Evolutionary conservation across 1,140 invertebrate genomes (phyloP).

Genomic region (Pogonomyrmex californicus): DNA sequence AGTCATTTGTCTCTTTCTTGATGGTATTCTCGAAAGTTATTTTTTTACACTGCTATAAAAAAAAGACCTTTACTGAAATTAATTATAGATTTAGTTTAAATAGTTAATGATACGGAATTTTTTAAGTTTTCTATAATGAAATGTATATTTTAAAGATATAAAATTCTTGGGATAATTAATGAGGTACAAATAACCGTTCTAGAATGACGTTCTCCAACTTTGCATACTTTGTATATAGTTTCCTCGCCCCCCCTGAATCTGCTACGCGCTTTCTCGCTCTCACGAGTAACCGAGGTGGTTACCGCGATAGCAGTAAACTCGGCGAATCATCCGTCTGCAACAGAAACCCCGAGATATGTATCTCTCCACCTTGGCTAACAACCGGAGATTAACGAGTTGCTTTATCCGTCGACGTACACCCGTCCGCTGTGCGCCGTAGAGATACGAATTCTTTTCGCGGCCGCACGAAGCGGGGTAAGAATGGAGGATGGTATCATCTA

Average conservation of each 20-base stretch:
- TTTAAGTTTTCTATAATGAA: background rate
- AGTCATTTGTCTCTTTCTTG: background rate
- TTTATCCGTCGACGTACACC: conserved; percentile 79
- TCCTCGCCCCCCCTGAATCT: background rate
- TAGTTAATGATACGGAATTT: background rate
- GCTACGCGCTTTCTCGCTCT: conserved; percentile 22
- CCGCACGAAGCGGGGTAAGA: conserved; percentile 18
- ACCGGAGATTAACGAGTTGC: conserved; percentile 85
- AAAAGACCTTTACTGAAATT: conserved; percentile 8
- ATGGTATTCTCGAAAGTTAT: background rate
- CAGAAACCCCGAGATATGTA: conserved; percentile 84
- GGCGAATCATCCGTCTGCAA: conserved; percentile 84
- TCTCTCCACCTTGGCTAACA: conserved; percentile 83
- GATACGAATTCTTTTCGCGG: conserved; percentile 45
- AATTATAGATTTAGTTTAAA: background rate
- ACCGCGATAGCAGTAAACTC: conserved; percentile 65
- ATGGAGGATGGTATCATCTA: conserved; percentile 53
- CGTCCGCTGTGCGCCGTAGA: conserved; percentile 37
- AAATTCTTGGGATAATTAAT: conserved; percentile 30
- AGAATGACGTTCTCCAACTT: background rate
- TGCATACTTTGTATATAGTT: background rate
- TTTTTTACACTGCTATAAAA: background rate
- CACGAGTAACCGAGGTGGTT: conserved; percentile 46
- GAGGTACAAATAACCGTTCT: background rate
- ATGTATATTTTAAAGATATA: background rate